phyloP scores from a whole-genome alignment of 2,797 vertebrate genomes.

The Labeo calbasu region DNA sequence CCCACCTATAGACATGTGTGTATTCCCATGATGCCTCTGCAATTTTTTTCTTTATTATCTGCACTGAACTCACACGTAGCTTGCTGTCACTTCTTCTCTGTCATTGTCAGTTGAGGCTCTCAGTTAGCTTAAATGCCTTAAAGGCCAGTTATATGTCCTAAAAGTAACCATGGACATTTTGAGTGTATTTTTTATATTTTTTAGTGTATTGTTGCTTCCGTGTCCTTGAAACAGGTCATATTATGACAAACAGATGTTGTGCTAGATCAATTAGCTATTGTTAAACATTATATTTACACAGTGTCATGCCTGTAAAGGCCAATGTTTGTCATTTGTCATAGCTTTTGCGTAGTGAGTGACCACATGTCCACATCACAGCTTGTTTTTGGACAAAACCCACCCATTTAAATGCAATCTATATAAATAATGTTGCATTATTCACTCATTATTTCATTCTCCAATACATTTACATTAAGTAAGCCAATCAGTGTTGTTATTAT shows the following conservation, averaged over 20 bases:
- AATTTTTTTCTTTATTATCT: background rate
- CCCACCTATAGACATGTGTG: conserved; percentile 26
- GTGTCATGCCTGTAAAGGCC: background rate
- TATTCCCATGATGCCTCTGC: conserved; percentile 17
- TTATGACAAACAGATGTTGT: conserved; percentile 51
- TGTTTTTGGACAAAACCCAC: background rate
- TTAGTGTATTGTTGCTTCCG: background rate
- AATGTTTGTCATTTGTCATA: conserved; percentile 6
- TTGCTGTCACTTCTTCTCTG: background rate
- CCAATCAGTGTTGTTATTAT: background rate
- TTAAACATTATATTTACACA: conserved; percentile 25
- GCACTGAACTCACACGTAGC: background rate
- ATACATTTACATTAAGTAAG: background rate
- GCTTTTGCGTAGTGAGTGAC: background rate
- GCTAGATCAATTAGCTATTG: background rate
- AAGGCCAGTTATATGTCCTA: background rate
- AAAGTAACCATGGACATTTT: background rate
- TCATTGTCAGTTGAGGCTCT: background rate
- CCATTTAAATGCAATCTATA: background rate
- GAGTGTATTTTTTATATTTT: background rate
- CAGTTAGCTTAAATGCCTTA: background rate
- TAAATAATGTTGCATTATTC: background rate
- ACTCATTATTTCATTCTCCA: background rate
- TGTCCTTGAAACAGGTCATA: conserved; percentile 65
- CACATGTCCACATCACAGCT: background rate